Conservation (phyloP, 2,113 vertebrate genomes). For the Amazona vittata region DNA sequence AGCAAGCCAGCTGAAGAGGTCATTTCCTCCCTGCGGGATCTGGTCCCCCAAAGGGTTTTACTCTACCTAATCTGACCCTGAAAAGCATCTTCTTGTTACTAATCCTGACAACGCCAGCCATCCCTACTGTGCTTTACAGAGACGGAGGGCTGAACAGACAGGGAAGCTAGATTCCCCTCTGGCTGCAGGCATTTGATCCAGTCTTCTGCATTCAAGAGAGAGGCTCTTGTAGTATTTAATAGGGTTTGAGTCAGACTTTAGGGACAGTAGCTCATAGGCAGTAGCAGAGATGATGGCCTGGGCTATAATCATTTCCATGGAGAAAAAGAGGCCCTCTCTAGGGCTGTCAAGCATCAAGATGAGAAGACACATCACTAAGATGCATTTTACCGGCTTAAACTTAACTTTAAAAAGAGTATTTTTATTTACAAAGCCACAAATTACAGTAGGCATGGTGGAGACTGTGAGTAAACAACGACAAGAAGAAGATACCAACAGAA, state of each 20-base stretch:
- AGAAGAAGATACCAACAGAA: not conserved
- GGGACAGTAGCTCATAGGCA: not conserved
- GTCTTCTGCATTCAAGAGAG: not conserved
- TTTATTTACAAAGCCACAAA: not conserved
- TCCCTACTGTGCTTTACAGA: not conserved
- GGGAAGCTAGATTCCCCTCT: not conserved
- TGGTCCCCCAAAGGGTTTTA: not conserved
- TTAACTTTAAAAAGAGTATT: not conserved
- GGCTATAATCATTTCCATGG: not conserved
- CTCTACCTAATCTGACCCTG: not conserved
- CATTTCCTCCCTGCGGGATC: not conserved
- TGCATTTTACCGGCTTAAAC: not conserved
- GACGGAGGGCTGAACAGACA: accelerated
- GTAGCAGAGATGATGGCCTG: not conserved
- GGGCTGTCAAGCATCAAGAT: not conserved
- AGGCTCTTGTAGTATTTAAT: not conserved
- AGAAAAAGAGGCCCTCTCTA: not conserved
- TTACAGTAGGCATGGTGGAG: not conserved
- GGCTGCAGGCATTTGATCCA: not conserved
- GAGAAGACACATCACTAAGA: not conserved
- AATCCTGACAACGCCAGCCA: not conserved
- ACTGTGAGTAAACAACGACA: not conserved
- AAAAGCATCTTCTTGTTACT: not conserved
- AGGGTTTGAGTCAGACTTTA: not conserved
- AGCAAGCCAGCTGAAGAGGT: not conserved